These are phyloP conservation scores for Enteromius anoplus DNA, from an alignment of 2,797 vertebrate genomes.

Conservation along the genomic window DNA sequence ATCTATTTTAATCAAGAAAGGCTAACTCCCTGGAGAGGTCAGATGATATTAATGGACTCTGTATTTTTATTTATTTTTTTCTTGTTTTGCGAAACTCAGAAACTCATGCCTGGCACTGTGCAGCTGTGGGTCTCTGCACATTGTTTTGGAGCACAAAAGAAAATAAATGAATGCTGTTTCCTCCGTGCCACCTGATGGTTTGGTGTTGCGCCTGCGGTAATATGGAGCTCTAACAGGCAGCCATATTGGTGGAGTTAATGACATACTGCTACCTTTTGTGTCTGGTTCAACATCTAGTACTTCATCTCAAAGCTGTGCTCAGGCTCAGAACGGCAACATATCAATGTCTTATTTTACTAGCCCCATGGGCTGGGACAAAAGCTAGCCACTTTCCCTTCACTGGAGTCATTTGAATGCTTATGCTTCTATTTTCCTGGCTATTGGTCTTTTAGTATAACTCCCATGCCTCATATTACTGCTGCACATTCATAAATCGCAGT, in stretches of 20 bases:
- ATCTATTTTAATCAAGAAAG: conserved; percentile 21
- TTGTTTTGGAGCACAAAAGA: conserved; percentile 51
- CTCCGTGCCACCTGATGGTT: conserved; percentile 39
- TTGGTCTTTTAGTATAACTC: conserved; percentile 8
- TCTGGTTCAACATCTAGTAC: conserved; percentile 32
- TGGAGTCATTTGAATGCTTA: conserved; percentile 18
- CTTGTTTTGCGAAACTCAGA: not conserved
- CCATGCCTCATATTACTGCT: conserved; percentile 7
- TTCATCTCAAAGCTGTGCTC: conserved; percentile 23
- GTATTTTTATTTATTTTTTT: not conserved
- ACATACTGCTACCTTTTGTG: conserved; percentile 22
- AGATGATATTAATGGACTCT: conserved; percentile 23
- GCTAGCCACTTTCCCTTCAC: conserved; percentile 9
- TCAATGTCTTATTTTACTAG: conserved; percentile 33
- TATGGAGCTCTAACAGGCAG: conserved; percentile 19
- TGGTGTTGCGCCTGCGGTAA: conserved; percentile 15
- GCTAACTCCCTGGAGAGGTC: conserved; percentile 26
- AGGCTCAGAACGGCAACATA: not conserved
- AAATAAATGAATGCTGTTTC: conserved; percentile 47
- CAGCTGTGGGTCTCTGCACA: conserved; percentile 28
- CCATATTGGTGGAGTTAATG: conserved; percentile 46
- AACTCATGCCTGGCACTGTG: conserved; percentile 19
- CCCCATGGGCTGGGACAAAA: conserved; percentile 6
- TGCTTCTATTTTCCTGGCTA: not conserved
- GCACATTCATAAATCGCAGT: not conserved